Evolutionary conservation across 2,113 vertebrate genomes (phyloP).

Genomic region (Aramus guarauna): DNA sequence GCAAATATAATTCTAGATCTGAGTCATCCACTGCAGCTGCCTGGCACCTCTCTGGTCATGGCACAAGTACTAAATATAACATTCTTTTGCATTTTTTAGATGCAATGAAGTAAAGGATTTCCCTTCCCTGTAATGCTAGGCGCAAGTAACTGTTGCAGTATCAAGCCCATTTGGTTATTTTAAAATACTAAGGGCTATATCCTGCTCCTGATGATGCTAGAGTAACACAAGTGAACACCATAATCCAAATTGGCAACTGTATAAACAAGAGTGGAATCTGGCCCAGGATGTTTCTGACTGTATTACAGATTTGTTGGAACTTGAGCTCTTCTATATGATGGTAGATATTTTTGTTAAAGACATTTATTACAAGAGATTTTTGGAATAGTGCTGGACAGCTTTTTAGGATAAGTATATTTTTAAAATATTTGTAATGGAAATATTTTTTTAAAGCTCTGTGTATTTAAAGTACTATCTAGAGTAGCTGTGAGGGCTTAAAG

Average conservation of each 20-base stretch:
- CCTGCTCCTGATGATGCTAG: slow-evolving; percentile 17
- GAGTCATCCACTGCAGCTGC: slow-evolving; percentile 46
- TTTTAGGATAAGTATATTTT: slow-evolving; percentile 72
- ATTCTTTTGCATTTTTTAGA: slow-evolving; percentile 15
- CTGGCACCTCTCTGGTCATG: slow-evolving; percentile 6
- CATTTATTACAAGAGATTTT: slow-evolving; percentile 61
- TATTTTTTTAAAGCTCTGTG: slow-evolving; percentile 67
- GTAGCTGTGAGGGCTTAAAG: slow-evolving; percentile 15
- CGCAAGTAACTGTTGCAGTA: background rate
- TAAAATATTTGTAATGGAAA: slow-evolving; percentile 65
- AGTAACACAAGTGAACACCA: background rate
- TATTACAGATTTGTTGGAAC: background rate
- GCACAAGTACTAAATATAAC: slow-evolving; percentile 24
- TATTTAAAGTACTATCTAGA: slow-evolving; percentile 36
- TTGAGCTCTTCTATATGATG: slow-evolving; percentile 25
- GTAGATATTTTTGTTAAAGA: slow-evolving; percentile 65
- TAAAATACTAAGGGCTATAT: slow-evolving; percentile 38
- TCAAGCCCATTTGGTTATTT: slow-evolving; percentile 29
- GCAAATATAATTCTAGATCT: background rate
- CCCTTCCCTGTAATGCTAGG: background rate
- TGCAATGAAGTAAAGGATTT: slow-evolving; percentile 32
- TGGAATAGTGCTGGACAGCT: slow-evolving; percentile 60
- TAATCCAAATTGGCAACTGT: background rate
- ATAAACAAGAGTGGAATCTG: slow-evolving; percentile 36
- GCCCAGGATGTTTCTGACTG: background rate